phyloP scores from a whole-genome alignment of 1,140 invertebrate genomes.

The Drosophila grimshawi region DNA sequence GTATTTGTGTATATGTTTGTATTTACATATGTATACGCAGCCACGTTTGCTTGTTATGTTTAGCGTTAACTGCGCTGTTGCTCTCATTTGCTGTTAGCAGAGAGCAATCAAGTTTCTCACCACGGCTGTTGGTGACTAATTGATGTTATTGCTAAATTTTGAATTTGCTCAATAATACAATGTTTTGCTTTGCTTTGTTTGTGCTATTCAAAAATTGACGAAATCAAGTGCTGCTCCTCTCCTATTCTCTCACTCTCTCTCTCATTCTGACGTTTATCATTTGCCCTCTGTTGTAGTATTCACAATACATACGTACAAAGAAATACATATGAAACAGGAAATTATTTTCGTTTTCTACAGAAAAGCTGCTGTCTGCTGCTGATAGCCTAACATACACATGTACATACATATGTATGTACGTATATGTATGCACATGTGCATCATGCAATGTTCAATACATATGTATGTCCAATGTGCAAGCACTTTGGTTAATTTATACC shows the following conservation, averaged over 20 bases:
- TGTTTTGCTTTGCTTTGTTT: slow-evolving; percentile 25
- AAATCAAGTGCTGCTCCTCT: slow-evolving; percentile 25
- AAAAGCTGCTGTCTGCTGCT: slow-evolving; percentile 48
- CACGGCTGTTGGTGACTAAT: slow-evolving; percentile 43
- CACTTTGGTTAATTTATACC: slow-evolving; percentile 28
- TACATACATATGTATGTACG: slow-evolving; percentile 44
- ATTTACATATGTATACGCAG: neutral
- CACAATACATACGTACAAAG: neutral
- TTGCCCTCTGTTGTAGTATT: slow-evolving; percentile 13
- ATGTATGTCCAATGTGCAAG: slow-evolving; percentile 6
- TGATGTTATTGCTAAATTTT: slow-evolving; percentile 36
- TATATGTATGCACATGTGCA: no score
- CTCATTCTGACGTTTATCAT: neutral
- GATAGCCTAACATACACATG: slow-evolving; percentile 3
- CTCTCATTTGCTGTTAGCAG: slow-evolving; percentile 37
- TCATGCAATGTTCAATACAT: neutral
- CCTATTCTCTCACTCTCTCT: slow-evolving; percentile 10
- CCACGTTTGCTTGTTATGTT: neutral
- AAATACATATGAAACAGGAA: slow-evolving; percentile 52
- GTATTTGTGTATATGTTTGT: neutral
- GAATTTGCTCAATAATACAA: slow-evolving; percentile 17
- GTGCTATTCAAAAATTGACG: slow-evolving; percentile 11
- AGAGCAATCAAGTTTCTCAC: slow-evolving; percentile 33
- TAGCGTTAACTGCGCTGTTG: slow-evolving; percentile 7
- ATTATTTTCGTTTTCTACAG: slow-evolving; percentile 66